A percentile compares a stretch with the other conserved stretches of the same genome.
These are phyloP conservation scores for Acromyrmex charruanus DNA, from an alignment of 1,140 invertebrate genomes.

Conservation along the genomic window DNA sequence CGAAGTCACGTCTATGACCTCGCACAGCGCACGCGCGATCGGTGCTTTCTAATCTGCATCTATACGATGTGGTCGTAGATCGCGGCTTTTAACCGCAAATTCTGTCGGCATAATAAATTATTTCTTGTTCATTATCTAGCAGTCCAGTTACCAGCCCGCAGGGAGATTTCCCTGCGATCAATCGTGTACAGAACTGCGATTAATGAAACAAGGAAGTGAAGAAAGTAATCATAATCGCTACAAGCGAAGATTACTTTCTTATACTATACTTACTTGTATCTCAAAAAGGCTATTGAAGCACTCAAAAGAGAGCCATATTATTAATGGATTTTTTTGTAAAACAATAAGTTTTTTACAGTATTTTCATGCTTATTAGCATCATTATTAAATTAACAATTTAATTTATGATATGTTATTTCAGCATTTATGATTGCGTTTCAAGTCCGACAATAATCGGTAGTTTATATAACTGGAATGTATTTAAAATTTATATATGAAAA, in stretches of 20 bases:
- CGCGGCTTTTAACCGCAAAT: conserved; percentile 4
- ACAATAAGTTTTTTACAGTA: too few species aligned
- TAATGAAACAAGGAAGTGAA: background rate
- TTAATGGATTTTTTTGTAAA: background rate
- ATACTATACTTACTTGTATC: background rate
- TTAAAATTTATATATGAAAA: too few species aligned
- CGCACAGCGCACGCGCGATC: conserved; percentile 24
- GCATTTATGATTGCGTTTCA: too few species aligned
- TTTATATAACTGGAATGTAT: too few species aligned
- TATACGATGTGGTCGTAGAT: conserved; percentile 2
- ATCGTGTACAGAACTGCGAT: background rate
- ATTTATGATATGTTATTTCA: too few species aligned
- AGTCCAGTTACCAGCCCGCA: background rate
- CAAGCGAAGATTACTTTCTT: background rate
- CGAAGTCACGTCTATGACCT: conserved; percentile 54
- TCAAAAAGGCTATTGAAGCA: background rate
- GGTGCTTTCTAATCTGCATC: conserved; percentile 51
- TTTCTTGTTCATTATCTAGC: background rate
- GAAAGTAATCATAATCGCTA: background rate
- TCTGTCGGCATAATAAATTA: conserved; percentile 24
- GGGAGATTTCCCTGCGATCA: background rate
- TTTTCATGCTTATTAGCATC: too few species aligned
- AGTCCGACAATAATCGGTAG: too few species aligned
- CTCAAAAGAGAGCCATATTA: background rate
- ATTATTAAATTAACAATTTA: too few species aligned